Conservation (phyloP, 2,113 vertebrate genomes). For the Felis catus region DNA sequence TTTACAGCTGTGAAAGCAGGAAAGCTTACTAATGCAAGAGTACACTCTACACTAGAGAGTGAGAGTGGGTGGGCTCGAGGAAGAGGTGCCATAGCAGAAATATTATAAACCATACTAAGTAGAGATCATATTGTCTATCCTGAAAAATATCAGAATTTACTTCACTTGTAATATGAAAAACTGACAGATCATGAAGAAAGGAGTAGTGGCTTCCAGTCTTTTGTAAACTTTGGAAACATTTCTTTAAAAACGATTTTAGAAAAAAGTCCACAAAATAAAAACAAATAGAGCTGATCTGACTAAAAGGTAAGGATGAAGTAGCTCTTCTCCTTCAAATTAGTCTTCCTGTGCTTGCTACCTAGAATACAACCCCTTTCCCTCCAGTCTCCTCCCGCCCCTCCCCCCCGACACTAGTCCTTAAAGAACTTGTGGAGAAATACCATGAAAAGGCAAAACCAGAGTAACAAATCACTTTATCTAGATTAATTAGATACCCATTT, state of each 20-base stretch:
- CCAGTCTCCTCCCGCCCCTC: not conserved
- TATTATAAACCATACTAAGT: not conserved
- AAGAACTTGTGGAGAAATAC: not conserved
- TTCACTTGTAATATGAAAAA: conserved; percentile 30
- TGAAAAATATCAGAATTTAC: conserved; percentile 4
- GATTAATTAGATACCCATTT: not conserved
- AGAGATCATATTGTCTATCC: not conserved
- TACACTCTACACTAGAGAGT: too few species aligned
- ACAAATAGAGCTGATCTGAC: not conserved
- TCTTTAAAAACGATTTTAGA: not conserved
- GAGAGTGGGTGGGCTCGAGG: not conserved
- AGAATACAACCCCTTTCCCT: not conserved
- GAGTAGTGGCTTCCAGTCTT: not conserved
- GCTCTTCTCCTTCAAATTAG: not conserved
- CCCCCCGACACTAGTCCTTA: not conserved
- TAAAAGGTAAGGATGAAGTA: not conserved
- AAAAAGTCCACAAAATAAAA: not conserved
- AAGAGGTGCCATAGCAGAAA: not conserved
- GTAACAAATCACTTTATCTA: not conserved
- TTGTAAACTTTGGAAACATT: not conserved
- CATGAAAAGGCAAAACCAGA: not conserved
- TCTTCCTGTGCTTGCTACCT: not conserved
- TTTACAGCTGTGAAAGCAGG: not conserved
- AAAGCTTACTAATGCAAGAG: not conserved
- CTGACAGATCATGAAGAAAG: not conserved